phyloP scores from a whole-genome alignment of 2,888 invertebrate species.

The Galerucella calmariensis region DNA sequence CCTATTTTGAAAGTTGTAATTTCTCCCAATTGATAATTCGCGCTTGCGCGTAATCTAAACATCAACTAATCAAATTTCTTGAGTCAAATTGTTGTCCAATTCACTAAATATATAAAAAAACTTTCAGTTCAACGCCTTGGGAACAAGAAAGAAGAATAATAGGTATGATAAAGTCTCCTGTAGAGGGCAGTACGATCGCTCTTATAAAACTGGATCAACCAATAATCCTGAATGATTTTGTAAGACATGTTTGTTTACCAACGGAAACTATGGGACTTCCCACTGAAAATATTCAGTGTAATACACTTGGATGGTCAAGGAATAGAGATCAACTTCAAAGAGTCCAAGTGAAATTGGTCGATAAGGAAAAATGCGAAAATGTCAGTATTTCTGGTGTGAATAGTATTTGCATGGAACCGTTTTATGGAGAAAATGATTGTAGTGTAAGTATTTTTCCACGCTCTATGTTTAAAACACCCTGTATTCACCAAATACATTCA shows the following conservation, averaged over 20 bases:
- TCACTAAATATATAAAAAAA: neutral
- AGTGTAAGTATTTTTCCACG: slow-evolving; percentile 72
- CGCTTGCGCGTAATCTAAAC: too few species aligned
- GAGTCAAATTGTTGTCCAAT: too few species aligned
- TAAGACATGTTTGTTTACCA: slow-evolving; percentile 84
- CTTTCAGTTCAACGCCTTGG: slow-evolving; percentile 81
- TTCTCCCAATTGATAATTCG: too few species aligned
- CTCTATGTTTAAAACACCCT: too few species aligned
- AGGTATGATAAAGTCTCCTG: slow-evolving; percentile 87
- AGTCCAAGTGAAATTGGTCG: slow-evolving; percentile 79
- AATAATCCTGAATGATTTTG: slow-evolving; percentile 81
- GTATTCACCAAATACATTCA: too few species aligned
- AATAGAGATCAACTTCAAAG: slow-evolving; percentile 85
- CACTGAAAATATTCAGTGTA: slow-evolving; percentile 71
- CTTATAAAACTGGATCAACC: slow-evolving; percentile 83
- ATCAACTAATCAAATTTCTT: too few species aligned
- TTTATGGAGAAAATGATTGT: slow-evolving; percentile 83
- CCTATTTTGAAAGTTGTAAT: too few species aligned
- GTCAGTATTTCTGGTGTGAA: slow-evolving; percentile 86
- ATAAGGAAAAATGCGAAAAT: slow-evolving; percentile 87
- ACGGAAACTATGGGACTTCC: slow-evolving; percentile 66
- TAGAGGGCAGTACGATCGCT: slow-evolving; percentile 88
- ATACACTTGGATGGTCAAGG: slow-evolving; percentile 87
- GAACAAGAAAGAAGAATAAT: slow-evolving; percentile 85
- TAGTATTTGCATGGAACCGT: slow-evolving; percentile 84